Evolutionary conservation across 2,797 vertebrate species (phyloP).

Genomic region (Chelidonichthys spinosus): DNA sequence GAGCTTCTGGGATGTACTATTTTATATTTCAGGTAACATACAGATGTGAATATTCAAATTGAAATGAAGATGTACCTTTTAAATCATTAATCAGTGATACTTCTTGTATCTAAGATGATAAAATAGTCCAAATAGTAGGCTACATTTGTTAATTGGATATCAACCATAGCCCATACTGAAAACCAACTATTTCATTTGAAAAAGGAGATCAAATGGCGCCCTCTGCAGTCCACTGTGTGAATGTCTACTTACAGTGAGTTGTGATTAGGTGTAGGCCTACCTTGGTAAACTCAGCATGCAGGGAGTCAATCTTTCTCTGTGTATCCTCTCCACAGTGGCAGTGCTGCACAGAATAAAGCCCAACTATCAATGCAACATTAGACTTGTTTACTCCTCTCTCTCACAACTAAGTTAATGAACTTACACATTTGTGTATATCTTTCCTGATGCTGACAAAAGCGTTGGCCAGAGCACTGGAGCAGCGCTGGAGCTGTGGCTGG

Average conservation of each 20-base stretch:
- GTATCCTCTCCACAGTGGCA: conserved; percentile 81
- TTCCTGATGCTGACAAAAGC: conserved; percentile 83
- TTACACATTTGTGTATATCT: conserved; percentile 83
- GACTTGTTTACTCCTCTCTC: too few species aligned
- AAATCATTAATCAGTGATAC: neutral
- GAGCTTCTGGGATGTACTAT: neutral
- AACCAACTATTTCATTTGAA: neutral
- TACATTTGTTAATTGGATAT: neutral
- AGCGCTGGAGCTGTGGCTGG: conserved; percentile 71
- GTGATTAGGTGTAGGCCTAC: conserved; percentile 48
- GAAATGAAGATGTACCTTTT: neutral
- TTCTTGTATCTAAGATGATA: neutral
- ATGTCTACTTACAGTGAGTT: neutral
- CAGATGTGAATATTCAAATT: neutral
- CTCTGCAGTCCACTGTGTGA: conserved; percentile 1
- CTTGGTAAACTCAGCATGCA: conserved; percentile 75
- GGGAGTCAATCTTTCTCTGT: conserved; percentile 64
- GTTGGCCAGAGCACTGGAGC: conserved; percentile 84
- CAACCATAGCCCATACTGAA: neutral
- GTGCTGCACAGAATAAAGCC: conserved; percentile 57
- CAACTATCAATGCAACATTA: neutral
- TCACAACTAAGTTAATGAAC: conserved; percentile 36
- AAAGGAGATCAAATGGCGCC: neutral
- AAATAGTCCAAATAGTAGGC: neutral
- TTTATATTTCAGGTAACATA: neutral